Conservation (phyloP, 1,140 invertebrate species). For the Anastrepha obliqua region DNA sequence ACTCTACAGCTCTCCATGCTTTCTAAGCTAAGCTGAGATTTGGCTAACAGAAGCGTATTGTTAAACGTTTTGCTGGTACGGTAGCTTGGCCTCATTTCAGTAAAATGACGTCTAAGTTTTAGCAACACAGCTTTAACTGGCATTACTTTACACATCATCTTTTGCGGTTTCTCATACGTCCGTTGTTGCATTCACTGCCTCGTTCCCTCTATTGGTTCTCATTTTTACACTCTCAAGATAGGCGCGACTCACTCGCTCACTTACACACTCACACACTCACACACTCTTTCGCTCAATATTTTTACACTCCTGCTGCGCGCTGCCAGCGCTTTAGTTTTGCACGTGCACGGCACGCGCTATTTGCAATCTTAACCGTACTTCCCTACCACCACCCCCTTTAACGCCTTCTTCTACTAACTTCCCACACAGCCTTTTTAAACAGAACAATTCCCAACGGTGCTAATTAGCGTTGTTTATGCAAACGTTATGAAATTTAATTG, state of each 20-base stretch:
- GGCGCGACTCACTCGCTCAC: neutral
- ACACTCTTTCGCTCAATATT: neutral
- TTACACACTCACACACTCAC: neutral
- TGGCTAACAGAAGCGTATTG: too few relatives aligned
- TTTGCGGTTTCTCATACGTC: too few relatives aligned
- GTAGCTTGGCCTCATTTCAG: too few relatives aligned
- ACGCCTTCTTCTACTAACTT: neutral
- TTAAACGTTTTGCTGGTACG: too few relatives aligned
- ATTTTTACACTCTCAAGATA: neutral
- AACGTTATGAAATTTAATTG: slow-evolving; percentile 40
- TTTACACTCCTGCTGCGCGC: neutral
- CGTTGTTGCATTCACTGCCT: too few relatives aligned
- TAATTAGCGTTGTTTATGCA: slow-evolving; percentile 65
- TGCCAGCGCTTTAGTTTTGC: neutral
- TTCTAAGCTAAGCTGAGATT: too few relatives aligned
- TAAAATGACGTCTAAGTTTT: too few relatives aligned
- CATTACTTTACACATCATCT: too few relatives aligned
- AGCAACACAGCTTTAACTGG: too few relatives aligned
- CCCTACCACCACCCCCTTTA: neutral
- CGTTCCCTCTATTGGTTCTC: neutral
- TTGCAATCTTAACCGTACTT: neutral
- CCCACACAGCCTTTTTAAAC: neutral
- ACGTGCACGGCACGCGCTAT: slow-evolving; percentile 10
- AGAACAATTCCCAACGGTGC: slow-evolving; percentile 70
- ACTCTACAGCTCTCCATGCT: too few relatives aligned